Evolutionary conservation across 1,140 invertebrate genomes (phyloP).

Genomic region (Calliphora vicina): DNA sequence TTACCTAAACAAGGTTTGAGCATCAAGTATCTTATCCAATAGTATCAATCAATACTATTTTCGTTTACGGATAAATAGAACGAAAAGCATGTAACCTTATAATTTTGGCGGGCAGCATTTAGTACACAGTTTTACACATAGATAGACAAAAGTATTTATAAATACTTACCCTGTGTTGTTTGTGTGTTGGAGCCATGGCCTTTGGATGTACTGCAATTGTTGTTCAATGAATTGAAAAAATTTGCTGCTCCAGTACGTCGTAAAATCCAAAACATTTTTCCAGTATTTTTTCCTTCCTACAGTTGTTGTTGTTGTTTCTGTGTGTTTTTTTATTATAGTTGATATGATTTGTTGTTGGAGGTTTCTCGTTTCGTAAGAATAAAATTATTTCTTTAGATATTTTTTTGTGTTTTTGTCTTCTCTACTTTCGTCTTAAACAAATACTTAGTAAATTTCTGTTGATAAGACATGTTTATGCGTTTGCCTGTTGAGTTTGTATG

Average conservation of each 20-base stretch:
- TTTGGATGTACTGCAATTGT: conserved; percentile 60
- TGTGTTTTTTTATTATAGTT: conserved; percentile 17
- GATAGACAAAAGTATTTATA: not conserved
- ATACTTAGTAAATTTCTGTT: too few relatives aligned
- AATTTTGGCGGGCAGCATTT: too few relatives aligned
- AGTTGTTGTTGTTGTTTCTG: not conserved
- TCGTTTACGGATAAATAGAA: too few relatives aligned
- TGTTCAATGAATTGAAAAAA: conserved; percentile 62
- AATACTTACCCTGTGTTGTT: conserved; percentile 44
- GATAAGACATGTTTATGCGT: too few relatives aligned
- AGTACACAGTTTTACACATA: too few relatives aligned
- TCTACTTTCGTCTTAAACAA: too few relatives aligned
- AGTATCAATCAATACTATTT: too few relatives aligned
- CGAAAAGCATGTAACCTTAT: too few relatives aligned
- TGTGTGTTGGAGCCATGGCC: conserved; percentile 44
- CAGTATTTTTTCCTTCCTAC: not conserved
- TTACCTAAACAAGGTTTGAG: too few relatives aligned
- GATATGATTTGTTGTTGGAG: conserved; percentile 18
- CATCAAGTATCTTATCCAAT: too few relatives aligned
- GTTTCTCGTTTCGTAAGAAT: not conserved
- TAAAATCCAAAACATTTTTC: conserved; percentile 62
- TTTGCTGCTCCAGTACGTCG: conserved; percentile 60
- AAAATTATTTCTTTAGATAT: too few relatives aligned
- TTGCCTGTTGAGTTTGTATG: not conserved
- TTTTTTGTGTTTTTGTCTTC: too few relatives aligned